Evolutionary conservation across 2,888 invertebrate genomes (phyloP), one percentile per base, ranked within the genome.

Genomic region (Matsumyia berberina): DNA sequence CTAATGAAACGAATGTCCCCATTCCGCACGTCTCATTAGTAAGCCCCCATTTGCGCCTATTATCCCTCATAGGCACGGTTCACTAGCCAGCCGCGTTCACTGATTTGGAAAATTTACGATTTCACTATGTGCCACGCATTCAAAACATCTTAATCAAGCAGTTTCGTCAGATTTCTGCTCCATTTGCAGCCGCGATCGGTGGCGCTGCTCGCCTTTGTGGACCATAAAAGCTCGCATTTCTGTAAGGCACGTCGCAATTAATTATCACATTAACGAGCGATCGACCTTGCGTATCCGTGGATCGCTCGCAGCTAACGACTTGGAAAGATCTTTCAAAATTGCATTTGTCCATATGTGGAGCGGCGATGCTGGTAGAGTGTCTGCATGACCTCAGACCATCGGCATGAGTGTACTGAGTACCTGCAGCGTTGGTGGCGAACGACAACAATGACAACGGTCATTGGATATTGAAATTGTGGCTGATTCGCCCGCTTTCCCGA

Each of bases 201-300:
- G 17, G 3, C 15, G 58, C 17, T 24, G 66, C 73, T 44, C 64
- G 53, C 67, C 53, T 69, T 44, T 12, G 60, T 42, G 5, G 9
- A 9, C 85, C 85, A 80, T 85, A 80, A 80, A 85, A 74, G 85
- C 80, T 80, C 60, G 66, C 69, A 85, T 85, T 70, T 70, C 80
- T 80, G 69, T 39, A 64, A 74, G 44, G 74, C 80, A 85, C 70
- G 80, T 70, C 85, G 73, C 79, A 85, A 80, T 85, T 76, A 85
- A 85, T 85, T 85, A 76, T 51, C 74, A 60, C 85, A 70, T 80
- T 76, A 70, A 70, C 69, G 9, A 57, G 58, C 66, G 24, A 64
- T 76, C 66, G 66, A 67, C 76, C 80, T 76, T 70, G 74, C 44
- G 29, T 72, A 35, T 42, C n/a, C 58, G 17, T 31, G 11, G 58